These are phyloP conservation scores for Quadroppia sp. DNA, from an alignment of 2,888 invertebrate species.

Conservation along the genomic window DNA sequence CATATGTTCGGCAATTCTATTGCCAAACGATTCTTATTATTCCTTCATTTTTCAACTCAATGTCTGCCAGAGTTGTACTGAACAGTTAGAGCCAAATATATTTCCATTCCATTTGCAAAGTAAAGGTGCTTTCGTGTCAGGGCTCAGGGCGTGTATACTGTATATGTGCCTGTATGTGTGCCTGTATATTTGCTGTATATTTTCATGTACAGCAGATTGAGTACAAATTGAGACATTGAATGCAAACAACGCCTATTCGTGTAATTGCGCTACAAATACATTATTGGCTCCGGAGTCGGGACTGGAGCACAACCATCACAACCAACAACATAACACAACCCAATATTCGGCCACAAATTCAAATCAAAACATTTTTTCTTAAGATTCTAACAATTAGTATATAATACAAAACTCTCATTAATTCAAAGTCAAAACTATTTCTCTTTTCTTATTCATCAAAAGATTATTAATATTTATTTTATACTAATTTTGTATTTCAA, in stretches of 20 bases:
- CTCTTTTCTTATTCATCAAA: background rate
- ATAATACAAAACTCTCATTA: background rate
- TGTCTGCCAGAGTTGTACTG: background rate
- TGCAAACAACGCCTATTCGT: conserved; percentile 21
- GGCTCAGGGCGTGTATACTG: background rate
- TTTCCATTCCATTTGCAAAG: background rate
- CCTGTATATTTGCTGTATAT: no score
- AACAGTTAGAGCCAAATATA: background rate
- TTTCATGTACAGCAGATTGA: background rate
- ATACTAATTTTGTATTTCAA: background rate
- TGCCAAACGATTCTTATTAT: background rate
- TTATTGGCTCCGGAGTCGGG: no score
- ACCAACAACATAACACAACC: no score
- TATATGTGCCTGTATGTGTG: no score
- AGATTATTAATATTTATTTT: background rate
- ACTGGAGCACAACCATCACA: no score
- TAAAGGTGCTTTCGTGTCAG: conserved; percentile 33
- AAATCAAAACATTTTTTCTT: background rate
- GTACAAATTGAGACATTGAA: conserved; percentile 35
- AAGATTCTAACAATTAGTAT: background rate
- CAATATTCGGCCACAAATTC: background rate
- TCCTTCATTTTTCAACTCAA: background rate
- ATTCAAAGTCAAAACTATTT: background rate
- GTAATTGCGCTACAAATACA: no score
- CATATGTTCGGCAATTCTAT: background rate